Evolutionary conservation across 2,888 invertebrate species (phyloP), one percentile per base, ranked within the genome.

Genomic region (Diarsia brunnea): DNA sequence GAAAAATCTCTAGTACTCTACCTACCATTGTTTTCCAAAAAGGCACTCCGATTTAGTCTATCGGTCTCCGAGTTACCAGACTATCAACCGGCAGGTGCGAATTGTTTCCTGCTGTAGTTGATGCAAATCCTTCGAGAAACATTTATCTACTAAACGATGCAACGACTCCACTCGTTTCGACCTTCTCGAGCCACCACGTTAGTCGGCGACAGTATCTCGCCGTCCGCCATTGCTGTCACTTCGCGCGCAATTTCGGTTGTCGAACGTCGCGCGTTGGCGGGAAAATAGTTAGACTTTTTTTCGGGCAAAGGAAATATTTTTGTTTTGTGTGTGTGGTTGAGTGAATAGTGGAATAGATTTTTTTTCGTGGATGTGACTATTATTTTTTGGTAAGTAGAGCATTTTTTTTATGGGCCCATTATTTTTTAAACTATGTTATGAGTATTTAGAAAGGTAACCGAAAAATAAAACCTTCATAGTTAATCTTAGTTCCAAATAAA

Each of bases 171-270:
- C 69, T 87, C 87, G 81, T 78, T 73, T 69, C 84, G 84, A 84
- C 88, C 86, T 84, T 89, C 87, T 85, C 82, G 83, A 79, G 73
- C 31, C 45, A 71, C 74, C 73, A 79, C 78, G 79, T 73, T 78
- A 77, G 78, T 69, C 74, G 69, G 69, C 75, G 87, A 80, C 91
- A 92, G 92, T 92, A 75, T 82, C 74, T 75, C 81, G 84, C 85
- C 85, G 89, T 78, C 87, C 87, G 92, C 89, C 89, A 87, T 87
- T 80, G 79, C 90, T 89, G 91, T 89, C 90, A 90, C 89, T 88
- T 90, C 87, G 85, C 88, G 90, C 87, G 88, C 78, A 78, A 86
- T 88, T 91, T 88, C 81, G 89, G 82, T 61, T 87, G 74, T 78
- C 84, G 85, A 84, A 76, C 71, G 87, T 78, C 83, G 82, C 78